These are phyloP conservation scores for Pseudomyrmex gracilis DNA, from an alignment of 1,140 invertebrate species.

Conservation along the genomic window DNA sequence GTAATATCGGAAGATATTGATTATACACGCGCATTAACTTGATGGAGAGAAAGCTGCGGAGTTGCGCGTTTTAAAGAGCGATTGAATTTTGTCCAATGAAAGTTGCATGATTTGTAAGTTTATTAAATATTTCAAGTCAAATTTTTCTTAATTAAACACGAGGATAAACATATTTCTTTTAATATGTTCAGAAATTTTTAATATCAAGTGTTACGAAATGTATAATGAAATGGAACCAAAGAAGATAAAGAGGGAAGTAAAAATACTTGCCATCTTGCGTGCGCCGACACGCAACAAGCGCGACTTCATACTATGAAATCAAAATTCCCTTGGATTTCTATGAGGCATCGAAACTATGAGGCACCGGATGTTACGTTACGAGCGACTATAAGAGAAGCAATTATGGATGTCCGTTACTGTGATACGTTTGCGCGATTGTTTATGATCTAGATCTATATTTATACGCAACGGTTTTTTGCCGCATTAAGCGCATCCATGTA, in stretches of 20 bases:
- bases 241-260: background rate
- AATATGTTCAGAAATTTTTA: too few species aligned
- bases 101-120: constrained; percentile 13
- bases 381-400: constrained; percentile 36
- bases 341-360: constrained; percentile 36
- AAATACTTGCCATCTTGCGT: background rate
- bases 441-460: constrained; percentile 52
- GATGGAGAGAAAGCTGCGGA: constrained; percentile 36
- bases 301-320: constrained; percentile 49
- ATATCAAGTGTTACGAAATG: background rate
- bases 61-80: constrained; percentile 29
- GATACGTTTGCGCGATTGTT: constrained; percentile 47
- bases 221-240: constrained; percentile 5
- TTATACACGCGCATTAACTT: constrained; percentile 28
- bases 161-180: too few species aligned
- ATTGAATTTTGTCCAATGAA: constrained; percentile 20
- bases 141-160: too few species aligned
- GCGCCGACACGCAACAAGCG: constrained; percentile 24
- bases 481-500: background rate
- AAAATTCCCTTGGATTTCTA: constrained; percentile 60
- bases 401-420: constrained; percentile 37
- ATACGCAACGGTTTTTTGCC: background rate
- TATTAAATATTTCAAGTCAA: background rate
- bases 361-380: constrained; percentile 40
- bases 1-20: constrained; percentile 46